Conservation (phyloP, 1,140 invertebrate genomes). For the Armadillidium nasatum region DNA sequence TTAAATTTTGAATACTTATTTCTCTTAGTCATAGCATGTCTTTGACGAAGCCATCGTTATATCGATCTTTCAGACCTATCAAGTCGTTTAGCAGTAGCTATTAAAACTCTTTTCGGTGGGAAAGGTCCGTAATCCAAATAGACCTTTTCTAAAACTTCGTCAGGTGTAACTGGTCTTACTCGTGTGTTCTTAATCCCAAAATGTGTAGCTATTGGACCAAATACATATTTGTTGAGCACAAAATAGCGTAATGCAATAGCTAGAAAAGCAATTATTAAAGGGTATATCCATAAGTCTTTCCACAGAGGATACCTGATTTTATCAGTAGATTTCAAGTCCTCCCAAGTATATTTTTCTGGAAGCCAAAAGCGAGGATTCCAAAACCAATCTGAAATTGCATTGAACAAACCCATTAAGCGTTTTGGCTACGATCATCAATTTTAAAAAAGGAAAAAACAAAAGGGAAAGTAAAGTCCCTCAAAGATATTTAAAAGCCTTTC, state of each 20-base stretch:
- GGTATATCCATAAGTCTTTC: constrained; percentile 60
- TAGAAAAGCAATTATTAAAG: constrained; percentile 36
- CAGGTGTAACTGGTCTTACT: constrained; percentile 31
- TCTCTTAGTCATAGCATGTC: constrained; percentile 48
- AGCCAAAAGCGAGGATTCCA: constrained; percentile 44
- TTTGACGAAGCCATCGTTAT: constrained; percentile 79
- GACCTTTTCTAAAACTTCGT: constrained; percentile 33
- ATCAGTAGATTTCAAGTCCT: constrained; percentile 71
- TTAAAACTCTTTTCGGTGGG: constrained; percentile 32
- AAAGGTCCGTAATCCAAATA: constrained; percentile 36
- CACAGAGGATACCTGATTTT: constrained; percentile 73
- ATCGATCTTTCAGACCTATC: constrained; percentile 83
- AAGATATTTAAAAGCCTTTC: too few relatives aligned
- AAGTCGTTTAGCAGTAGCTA: constrained; percentile 67
- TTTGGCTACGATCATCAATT: too few relatives aligned
- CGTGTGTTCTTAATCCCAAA: constrained; percentile 39
- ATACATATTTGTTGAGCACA: constrained; percentile 38
- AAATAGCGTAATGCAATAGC: constrained; percentile 39
- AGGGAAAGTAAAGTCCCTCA: background rate
- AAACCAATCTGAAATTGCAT: constrained; percentile 37
- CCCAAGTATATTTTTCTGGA: constrained; percentile 78
- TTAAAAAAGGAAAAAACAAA: background rate
- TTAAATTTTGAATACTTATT: constrained; percentile 44
- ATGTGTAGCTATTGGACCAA: constrained; percentile 29
- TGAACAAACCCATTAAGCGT: background rate